phyloP scores from a whole-genome alignment of 1,140 invertebrate species.

The Diuraphis noxia region DNA sequence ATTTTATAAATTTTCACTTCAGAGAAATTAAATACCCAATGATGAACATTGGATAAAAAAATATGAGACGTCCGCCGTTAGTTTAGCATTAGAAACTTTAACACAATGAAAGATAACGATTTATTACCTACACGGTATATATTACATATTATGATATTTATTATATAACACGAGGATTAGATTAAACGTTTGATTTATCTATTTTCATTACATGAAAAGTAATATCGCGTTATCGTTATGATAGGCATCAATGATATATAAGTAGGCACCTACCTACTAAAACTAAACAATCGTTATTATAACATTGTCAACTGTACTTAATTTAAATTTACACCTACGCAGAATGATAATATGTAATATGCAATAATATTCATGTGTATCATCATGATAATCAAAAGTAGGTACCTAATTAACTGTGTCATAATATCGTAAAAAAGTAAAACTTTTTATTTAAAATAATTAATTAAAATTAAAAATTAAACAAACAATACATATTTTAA shows the following conservation, averaged over 20 bases:
- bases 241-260: background rate
- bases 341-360: background rate
- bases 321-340: background rate
- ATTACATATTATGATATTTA: background rate
- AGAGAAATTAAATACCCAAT: background rate
- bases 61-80: background rate
- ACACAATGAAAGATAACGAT: slow-evolving; percentile 15
- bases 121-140: background rate
- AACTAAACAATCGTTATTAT: background rate
- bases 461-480: background rate
- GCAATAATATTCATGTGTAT: background rate
- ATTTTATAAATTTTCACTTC: background rate
- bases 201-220: background rate
- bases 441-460: background rate
- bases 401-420: background rate
- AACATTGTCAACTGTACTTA: background rate
- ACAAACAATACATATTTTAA: background rate
- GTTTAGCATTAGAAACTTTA: background rate
- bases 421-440: background rate
- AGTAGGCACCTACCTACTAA: background rate
- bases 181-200: background rate
- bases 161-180: slow-evolving; percentile 3
- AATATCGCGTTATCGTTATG: background rate
- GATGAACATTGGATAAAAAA: background rate
- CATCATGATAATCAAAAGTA: background rate